Conservation (phyloP, 2,888 invertebrate species). For the Drosophila testacea region DNA sequence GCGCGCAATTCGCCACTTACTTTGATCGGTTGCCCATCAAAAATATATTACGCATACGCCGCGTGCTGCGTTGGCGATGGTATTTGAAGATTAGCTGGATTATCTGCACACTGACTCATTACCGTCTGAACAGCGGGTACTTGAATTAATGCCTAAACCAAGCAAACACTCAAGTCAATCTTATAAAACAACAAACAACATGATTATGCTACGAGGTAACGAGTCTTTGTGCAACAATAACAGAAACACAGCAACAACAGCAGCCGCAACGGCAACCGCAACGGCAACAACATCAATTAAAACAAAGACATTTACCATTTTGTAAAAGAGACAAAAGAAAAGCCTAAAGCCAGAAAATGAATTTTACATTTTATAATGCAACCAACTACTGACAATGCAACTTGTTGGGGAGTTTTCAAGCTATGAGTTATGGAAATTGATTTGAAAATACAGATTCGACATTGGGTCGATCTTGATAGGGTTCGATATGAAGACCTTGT, state of each 20-base stretch:
- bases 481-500: conserved; percentile 28
- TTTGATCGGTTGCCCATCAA: conserved; percentile 50
- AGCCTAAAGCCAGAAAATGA: conserved; percentile 25
- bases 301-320: conserved; percentile 53
- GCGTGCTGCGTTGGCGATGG: conserved; percentile 23
- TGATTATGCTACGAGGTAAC: conserved; percentile 52
- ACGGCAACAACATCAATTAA: conserved; percentile 44
- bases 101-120: conserved; percentile 28
- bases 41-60: conserved; percentile 54
- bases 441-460: conserved; percentile 26
- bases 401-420: conserved; percentile 29
- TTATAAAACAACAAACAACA: conserved; percentile 26
- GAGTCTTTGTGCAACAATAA: conserved; percentile 30
- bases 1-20: conserved; percentile 38
- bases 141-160: conserved; percentile 24
- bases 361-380: conserved; percentile 51
- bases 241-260: not conserved
- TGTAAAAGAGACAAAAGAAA: conserved; percentile 42
- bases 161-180: conserved; percentile 24
- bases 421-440: conserved; percentile 48
- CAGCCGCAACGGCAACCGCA: not conserved
- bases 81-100: conserved; percentile 38
- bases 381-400: conserved; percentile 36
- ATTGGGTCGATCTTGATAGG: conserved; percentile 47
- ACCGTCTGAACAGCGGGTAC: conserved; percentile 30